phyloP scores from a whole-genome alignment of 2,888 invertebrate species.

The Brachyptera putata region DNA sequence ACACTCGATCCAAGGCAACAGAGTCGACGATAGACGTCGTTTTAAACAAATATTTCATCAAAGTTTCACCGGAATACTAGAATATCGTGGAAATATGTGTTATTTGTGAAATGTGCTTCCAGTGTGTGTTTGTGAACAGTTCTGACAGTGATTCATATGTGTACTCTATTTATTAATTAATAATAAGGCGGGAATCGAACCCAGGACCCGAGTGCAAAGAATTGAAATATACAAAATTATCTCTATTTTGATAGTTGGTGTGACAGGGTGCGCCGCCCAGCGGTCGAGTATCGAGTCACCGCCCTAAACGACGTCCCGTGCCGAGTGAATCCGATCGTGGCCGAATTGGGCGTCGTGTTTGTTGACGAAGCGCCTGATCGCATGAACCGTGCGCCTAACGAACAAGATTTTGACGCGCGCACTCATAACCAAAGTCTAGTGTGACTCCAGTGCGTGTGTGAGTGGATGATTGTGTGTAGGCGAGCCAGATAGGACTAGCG shows the following conservation, averaged over 20 bases:
- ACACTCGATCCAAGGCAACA: too few relatives aligned
- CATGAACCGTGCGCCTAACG: background rate
- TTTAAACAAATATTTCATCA: too few relatives aligned
- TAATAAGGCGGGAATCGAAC: background rate
- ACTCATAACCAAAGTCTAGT: slow-evolving; percentile 22
- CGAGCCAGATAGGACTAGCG: background rate
- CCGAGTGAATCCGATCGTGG: slow-evolving; percentile 13
- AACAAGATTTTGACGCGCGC: slow-evolving; percentile 25
- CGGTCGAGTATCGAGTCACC: slow-evolving; percentile 25
- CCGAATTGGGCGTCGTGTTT: slow-evolving; percentile 10
- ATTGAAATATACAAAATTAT: too few relatives aligned
- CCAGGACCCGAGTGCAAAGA: too few relatives aligned
- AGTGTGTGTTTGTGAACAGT: too few relatives aligned
- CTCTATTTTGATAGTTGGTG: too few relatives aligned
- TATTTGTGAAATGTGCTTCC: too few relatives aligned
- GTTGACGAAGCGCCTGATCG: background rate
- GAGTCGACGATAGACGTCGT: too few relatives aligned
- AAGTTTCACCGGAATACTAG: too few relatives aligned
- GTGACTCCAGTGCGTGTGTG: slow-evolving; percentile 12
- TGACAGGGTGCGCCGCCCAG: slow-evolving; percentile 32
- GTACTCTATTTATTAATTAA: background rate
- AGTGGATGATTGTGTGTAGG: background rate
- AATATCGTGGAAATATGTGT: too few relatives aligned
- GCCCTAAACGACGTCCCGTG: slow-evolving; percentile 16
- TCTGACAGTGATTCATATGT: too few relatives aligned